Base-by-base conservation (phyloP, 2,888 invertebrate species). In the Proisotoma minuta region DNA sequence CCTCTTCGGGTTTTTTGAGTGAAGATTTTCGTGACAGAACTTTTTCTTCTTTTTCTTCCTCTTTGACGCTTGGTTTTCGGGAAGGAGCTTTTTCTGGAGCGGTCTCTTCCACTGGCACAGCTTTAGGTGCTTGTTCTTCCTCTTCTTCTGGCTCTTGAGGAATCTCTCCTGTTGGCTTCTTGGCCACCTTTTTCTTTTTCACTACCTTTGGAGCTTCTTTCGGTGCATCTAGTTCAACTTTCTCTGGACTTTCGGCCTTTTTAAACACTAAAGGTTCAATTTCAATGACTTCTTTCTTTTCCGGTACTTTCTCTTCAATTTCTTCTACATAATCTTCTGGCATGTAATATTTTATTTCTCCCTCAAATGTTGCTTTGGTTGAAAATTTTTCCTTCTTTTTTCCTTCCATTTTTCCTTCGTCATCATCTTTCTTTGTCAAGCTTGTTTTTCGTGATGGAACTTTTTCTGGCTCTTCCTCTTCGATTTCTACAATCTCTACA, bases 331-430 rank as follows among this genome's bases (percentile, higher is more conserved):
- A 8, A 53, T 10, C 53, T 53, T 29, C n/a, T 29, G 29, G 56
- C 2, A 43, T 26, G 24, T 56, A 47, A 26, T 43, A 56, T 18
- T 56, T 56, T 3, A 56, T 56, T 5, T 3, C n/a, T n/a, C 39
- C 18, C 15, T 23, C 43, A 10, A 56, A 23, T 2, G 23, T 24
- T 2, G 56, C 56, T 27, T 56, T 56, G 2, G 24, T 39, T 5
- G 43, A 43, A 26, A 43, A 56, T n/a, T 43, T 40, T 54, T 28
- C n/a, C 39, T 54, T 54, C 8, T 8, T 18, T 5, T 28, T 29
- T 28, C 28, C 26, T 29, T 43, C 43, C 43, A 4, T 20, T 43
- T 5, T 5, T 51, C 26, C 24, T 51, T 29, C 3, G 22, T 4
- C 8, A 4, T 24, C n/a, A 22, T 50, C 23, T 50, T 24, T 22